Conservation (phyloP, 1,140 invertebrate genomes). For the Zaprionus tsacasi region DNA sequence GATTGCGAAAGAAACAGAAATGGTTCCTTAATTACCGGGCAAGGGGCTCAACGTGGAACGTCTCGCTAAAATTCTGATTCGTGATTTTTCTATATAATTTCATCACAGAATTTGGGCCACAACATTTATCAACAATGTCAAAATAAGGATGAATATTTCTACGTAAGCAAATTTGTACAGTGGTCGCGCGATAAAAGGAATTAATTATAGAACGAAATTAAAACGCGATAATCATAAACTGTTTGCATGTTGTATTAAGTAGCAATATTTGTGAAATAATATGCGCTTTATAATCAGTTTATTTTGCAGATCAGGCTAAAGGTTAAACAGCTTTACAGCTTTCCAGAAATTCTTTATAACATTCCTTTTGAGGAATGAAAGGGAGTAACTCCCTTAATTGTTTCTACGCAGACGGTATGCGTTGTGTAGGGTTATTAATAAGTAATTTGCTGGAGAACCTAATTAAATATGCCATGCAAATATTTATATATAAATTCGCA, state of each 20-base stretch:
- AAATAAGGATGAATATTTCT: slow-evolving; percentile 41
- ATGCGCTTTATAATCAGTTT: no score
- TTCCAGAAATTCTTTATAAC: neutral
- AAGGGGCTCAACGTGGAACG: neutral
- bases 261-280: slow-evolving; percentile 9
- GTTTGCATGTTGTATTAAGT: neutral
- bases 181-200: slow-evolving; percentile 1
- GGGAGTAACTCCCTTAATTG: no score
- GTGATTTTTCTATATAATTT: slow-evolving; percentile 76
- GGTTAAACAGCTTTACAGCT: neutral
- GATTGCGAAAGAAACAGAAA: slow-evolving; percentile 68
- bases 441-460: slow-evolving; percentile 14
- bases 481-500: slow-evolving; percentile 19
- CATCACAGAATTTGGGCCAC: slow-evolving; percentile 25
- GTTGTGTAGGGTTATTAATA: slow-evolving; percentile 13
- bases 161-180: slow-evolving; percentile 34
- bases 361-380: neutral
- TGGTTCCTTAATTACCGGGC: slow-evolving; percentile 65
- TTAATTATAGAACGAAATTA: slow-evolving; percentile 2
- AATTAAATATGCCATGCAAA: slow-evolving; percentile 51
- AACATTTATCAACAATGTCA: slow-evolving; percentile 79
- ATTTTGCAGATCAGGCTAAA: neutral
- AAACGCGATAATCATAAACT: slow-evolving; percentile 2
- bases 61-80: slow-evolving; percentile 37
- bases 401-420: neutral